Evolutionary conservation across 2,888 invertebrate genomes (phyloP).

Genomic region (Eupithecia exiguata): DNA sequence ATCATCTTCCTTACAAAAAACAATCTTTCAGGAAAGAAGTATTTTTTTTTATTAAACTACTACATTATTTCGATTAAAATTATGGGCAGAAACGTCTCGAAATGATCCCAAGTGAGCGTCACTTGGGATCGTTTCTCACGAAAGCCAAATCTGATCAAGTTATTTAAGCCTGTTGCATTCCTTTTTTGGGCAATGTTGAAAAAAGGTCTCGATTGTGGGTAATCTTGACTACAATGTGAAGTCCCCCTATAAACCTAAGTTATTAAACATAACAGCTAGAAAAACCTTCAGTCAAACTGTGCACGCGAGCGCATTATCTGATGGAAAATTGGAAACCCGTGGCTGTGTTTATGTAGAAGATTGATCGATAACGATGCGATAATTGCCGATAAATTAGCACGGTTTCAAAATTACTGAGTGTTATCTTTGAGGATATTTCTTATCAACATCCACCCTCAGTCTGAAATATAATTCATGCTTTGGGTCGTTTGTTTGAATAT

Average conservation of each 20-base stretch:
- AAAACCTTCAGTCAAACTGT: conserved; percentile 34
- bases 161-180: neutral
- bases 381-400: conserved; percentile 13
- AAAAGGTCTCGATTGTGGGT: neutral
- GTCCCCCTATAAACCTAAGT: neutral
- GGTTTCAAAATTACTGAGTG: neutral
- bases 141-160: neutral
- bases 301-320: conserved; percentile 51
- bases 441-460: conserved; percentile 4
- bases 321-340: conserved; percentile 37
- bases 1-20: no score
- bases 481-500: neutral
- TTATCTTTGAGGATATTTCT: conserved; percentile 4
- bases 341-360: conserved; percentile 36
- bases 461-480: neutral
- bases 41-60: no score
- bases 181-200: neutral
- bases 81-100: no score
- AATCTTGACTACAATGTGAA: neutral
- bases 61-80: no score
- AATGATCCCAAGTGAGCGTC: no score
- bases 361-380: conserved; percentile 12
- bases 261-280: neutral
- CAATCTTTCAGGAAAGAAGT: no score
- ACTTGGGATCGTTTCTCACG: neutral